Percentiles rank a stretch among this genome's conserved stretches.
These are phyloP conservation scores for Nomada hirtipes DNA, from an alignment of 2,888 invertebrate genomes.

Conservation along the genomic window DNA sequence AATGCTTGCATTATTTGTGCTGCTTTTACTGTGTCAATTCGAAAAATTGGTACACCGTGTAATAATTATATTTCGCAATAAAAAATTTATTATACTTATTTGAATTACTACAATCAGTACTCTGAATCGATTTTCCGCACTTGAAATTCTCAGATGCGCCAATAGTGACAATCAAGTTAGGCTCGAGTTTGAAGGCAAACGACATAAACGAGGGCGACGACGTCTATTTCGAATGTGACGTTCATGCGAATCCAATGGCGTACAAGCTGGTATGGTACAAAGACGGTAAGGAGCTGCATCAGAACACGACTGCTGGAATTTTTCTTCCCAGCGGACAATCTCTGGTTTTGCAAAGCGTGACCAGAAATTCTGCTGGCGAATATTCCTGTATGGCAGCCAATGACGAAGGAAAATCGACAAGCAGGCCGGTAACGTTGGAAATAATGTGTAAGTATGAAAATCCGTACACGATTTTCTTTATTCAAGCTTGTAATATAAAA, in stretches of 20 bases:
- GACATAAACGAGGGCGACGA: conserved; percentile 96
- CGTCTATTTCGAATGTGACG: conserved; percentile 95
- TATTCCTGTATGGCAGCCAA: conserved; percentile 95
- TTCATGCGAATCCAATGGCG: conserved; percentile 92
- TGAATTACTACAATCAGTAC: background rate
- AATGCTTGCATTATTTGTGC: no score
- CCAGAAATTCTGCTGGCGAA: conserved; percentile 92
- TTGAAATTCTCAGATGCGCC: conserved; percentile 89
- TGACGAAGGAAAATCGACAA: conserved; percentile 91
- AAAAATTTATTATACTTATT: no score
- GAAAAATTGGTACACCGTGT: no score
- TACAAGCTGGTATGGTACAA: conserved; percentile 95
- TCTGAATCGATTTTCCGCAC: background rate
- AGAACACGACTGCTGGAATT: conserved; percentile 92
- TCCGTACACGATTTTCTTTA: background rate
- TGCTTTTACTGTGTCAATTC: no score
- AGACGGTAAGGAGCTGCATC: conserved; percentile 93
- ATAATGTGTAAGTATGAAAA: conserved; percentile 78
- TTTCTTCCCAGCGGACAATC: conserved; percentile 93
- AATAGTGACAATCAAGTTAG: conserved; percentile 92
- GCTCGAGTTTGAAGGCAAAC: conserved; percentile 92
- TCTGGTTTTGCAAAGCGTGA: conserved; percentile 93
- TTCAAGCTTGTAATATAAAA: no score
- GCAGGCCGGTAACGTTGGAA: conserved; percentile 77
- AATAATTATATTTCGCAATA: no score